These are phyloP conservation scores for Stichodactyla mertensii DNA, from an alignment of 64 coral and sea anemone genomes.

Conservation along the genomic window DNA sequence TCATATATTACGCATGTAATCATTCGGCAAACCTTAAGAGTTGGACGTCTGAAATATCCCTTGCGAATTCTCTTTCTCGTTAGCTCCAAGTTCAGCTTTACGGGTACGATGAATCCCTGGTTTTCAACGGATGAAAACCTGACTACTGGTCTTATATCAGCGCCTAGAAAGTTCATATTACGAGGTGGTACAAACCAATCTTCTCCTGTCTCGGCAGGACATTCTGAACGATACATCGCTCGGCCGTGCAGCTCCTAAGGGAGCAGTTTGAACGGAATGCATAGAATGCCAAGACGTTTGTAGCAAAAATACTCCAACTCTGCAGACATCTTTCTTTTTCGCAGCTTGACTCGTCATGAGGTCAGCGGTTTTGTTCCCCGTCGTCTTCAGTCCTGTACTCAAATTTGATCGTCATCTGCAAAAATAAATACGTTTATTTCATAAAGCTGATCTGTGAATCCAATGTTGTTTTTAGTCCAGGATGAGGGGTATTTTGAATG, in stretches of 20 bases:
- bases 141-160: not conserved
- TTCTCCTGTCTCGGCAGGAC: conserved; percentile 3
- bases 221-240: conserved; percentile 3
- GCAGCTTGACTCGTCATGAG: conserved; percentile 9
- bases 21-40: no score
- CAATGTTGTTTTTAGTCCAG: not conserved
- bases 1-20: no score
- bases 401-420: not conserved
- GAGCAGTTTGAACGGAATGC: conserved; percentile 6
- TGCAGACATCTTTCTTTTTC: not conserved
- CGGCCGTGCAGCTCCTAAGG: conserved; percentile 2
- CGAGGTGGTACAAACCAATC: not conserved
- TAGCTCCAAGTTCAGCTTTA: not conserved
- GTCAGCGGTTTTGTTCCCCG: not conserved
- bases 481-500: not conserved
- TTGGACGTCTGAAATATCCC: not conserved
- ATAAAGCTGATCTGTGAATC: not conserved
- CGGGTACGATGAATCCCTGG: not conserved
- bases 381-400: not conserved
- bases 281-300: not conserved
- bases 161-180: conserved; percentile 15
- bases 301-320: not conserved
- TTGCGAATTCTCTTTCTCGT: not conserved
- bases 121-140: not conserved
- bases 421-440: not conserved